Base-by-base conservation (phyloP, 2,797 vertebrate genomes). In the Pipistrellus kuhlii region DNA sequence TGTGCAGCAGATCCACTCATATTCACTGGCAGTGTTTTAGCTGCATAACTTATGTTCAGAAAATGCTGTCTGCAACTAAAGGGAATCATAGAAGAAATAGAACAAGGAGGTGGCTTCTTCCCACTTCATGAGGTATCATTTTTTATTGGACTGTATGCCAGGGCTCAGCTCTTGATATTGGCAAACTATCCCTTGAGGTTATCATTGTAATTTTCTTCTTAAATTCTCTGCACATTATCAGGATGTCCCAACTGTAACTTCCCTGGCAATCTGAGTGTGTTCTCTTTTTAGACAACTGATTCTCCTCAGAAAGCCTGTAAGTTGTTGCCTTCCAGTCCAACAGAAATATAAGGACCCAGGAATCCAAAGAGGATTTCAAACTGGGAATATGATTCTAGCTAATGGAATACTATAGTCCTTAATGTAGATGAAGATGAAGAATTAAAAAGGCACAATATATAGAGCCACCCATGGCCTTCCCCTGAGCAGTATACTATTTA, bases 71-170 rank as follows among this genome's bases (percentile, higher is more conserved):
- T 86, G 5, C 13, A 57, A 5, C 32, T 53, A 81, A 80, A 62
- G 0, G 9, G 0, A 62, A 8, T 14, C 23, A 35, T 0, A 53
- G 8, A 87, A 11, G 8, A 7, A 21, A n/a, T 2, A 8, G 38
- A 80, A 14, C 13, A 11, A 30, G 12, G 3, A 25, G 21, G 18
- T 6, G 9, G 27, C 1, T 46, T 1, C n/a, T 76, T 76, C 20
- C 8, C 0, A 66, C 3, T 9, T 0, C 11, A 4, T 17, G 6
- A 5, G 27, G 18, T 27, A 0, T 55, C 57, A 15, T 1, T 48
- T 27, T 66, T 38, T 81, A 2, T 20, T 38, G 27, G 11, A 15
- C 12, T 3, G 0, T 5, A 64, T 0, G 2, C 13, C 30, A 35
- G 2, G 62, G 78, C 14, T 38, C 21, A 12, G 21, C 76, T 76